Evolutionary conservation across 2,797 vertebrate species (phyloP), one percentile per base, ranked within the genome.

Genomic region (Falco rusticolus): DNA sequence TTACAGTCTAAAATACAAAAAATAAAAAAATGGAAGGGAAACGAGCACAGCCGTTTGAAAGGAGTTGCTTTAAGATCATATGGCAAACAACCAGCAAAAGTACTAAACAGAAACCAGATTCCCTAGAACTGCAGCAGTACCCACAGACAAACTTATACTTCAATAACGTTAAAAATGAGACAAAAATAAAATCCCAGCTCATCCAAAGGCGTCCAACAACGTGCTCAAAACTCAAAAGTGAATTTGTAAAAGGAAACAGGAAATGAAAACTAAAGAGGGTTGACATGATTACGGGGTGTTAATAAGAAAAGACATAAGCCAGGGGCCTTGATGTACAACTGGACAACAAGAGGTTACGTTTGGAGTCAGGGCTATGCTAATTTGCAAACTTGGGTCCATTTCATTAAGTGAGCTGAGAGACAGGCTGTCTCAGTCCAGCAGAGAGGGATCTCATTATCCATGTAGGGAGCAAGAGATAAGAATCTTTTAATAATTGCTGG

Each of bases 401-500:
- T 98, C 98, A 98, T 98, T 98, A 98, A 98, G 97, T 98, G 98
- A 97, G 93, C 97, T 97, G 97, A 98, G 98, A 98, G 98, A 98
- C 98, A 97, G 98, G 72, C 98, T 98, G 98, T 98, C 98, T 98
- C 98, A 97, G 97, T 98, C 98, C 98, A 98, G 95, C 98, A 98
- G 98, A 98, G 98, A 98, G 96, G 97, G 97, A 96, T 97, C 98
- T 98, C 98, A 98, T 98, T 98, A 98, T 98, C 98, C 98, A 98
- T 94, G 96, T 96, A 98, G 98, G 98, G 98, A 98, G 98, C 98
- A 98, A 97, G 96, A 98, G 98, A 98, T 98, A 98, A 98, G 98
- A 98, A 98, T 98, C 98, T 98, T 98, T 98, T 98, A 98, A 98
- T 98, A 98, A 98, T 98, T 98, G 97, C 97, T 97, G 97, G 97